These are phyloP conservation scores for Tubulanus polymorphus DNA, from an alignment of 2,888 invertebrate genomes.

Conservation along the genomic window DNA sequence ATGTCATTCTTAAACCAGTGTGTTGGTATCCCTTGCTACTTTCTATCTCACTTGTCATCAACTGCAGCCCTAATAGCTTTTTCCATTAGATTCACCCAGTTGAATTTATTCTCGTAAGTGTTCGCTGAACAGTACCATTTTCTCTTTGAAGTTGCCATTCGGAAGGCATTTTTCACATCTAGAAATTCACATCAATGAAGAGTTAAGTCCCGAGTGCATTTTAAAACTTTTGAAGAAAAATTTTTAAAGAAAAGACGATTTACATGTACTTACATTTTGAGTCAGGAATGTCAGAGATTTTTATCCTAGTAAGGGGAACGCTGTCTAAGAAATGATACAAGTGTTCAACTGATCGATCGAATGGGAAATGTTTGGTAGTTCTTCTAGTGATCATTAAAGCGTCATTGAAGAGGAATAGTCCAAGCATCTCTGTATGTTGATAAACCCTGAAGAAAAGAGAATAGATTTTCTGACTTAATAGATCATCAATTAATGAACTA, in stretches of 20 bases:
- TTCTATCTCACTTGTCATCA: too few species aligned
- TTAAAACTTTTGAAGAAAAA: too few species aligned
- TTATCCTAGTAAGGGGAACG: constrained; percentile 31
- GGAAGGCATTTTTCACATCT: constrained; percentile 44
- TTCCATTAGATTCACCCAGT: constrained; percentile 42
- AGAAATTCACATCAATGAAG: constrained; percentile 13
- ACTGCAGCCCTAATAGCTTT: constrained; percentile 33
- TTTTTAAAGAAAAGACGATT: too few species aligned
- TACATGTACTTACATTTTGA: constrained; percentile 48
- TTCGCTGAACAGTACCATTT: constrained; percentile 39
- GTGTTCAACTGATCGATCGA: constrained; percentile 37
- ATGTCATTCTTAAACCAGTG: too few species aligned
- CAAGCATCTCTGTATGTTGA: constrained; percentile 43
- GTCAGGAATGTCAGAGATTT: constrained; percentile 42
- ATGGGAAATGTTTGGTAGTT: constrained; percentile 43
- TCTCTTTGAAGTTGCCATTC: constrained; percentile 35
- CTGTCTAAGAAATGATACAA: constrained; percentile 41
- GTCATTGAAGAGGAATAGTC: constrained; percentile 49
- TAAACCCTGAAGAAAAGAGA: constrained; percentile 32
- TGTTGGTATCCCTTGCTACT: too few species aligned
- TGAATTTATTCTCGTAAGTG: constrained; percentile 36
- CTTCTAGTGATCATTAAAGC: constrained; percentile 42
- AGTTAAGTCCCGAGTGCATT: too few species aligned
- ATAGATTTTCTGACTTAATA: background rate
- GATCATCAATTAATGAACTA: background rate